Evolutionary conservation across 2,888 invertebrate species (phyloP), one percentile per base, ranked within the genome.

Genomic region (Lasius fuliginosus): DNA sequence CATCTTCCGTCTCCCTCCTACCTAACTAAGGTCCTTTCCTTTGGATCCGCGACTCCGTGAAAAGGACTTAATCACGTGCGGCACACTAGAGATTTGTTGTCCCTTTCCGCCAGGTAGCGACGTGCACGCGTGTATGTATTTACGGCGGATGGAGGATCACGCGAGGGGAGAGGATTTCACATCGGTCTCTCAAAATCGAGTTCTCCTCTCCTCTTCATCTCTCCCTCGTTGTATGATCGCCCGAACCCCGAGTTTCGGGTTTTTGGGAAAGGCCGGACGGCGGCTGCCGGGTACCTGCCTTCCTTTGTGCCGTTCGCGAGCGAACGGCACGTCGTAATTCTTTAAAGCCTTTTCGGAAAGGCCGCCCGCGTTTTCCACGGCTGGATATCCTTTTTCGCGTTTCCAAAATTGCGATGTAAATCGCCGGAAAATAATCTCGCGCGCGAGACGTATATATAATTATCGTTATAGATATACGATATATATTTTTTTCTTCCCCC

Each of bases 51-150:
- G 76, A 83, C 85, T 89, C 90, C 85, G 83, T 89, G 86, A 89
- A 90, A 90, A 88, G 88, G 87, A 89, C 89, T 89, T 89, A 87
- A 91, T 89, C 87, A 88, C 88, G 86, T 84, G 86, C 87, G 86
- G 86, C 83, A 87, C 85, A 87, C 85, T 82, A 64, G 85, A 83
- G 86, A 89, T 90, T 91, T 90, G 86, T 91, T 90, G 86, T 90
- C 86, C 88, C 87, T 86, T 67, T 18, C 53, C 84, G 74, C 87
- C 88, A 90, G 90, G 90, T 90, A 89, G 89, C 73, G 56, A 67
- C 74, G 85, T 49, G 77, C 62, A 40, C 36, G 42, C 62, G 42
- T 36, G 53, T 74, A n/a, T 12, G 49, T 12, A 42, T 27, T 11
- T 8, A 42, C 27, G 46, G 4, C 8, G 40, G 40, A 42, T 30